Base-by-base conservation (phyloP, 2,113 vertebrate species). In the Tachycineta bicolor region DNA sequence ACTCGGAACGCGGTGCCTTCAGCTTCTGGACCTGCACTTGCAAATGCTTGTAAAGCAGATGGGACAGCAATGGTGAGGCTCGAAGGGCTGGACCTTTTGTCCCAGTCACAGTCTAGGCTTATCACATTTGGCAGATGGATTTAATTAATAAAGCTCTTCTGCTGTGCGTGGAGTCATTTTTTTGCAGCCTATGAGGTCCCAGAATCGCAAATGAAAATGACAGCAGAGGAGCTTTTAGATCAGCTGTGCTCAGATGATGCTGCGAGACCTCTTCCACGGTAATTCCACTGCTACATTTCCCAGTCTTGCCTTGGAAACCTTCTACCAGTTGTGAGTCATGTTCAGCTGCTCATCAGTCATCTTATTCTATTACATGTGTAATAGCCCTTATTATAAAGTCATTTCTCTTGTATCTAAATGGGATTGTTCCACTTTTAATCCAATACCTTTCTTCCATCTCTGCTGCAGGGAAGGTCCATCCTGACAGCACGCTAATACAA, bases 91-190 rank as follows among this genome's bases (percentile, higher is more conserved):
- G 41, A 63, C 53, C 65, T 95, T 89, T 84, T 62, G 60, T 82
- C 93, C 81, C 50, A 79, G 0, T 79, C 44, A 44, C 0, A 1
- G 9, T 58, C 46, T 28, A 80, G 33, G 39, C 34, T 91, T 75
- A 76, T 69, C 13, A 16, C 9, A 1, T 62, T 34, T 41, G 74
- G 63, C 91, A 94, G 74, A 82, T 79, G 89, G 65, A 79, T 95
- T 94, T 94, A 62, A 93, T 90, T 90, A 83, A 89, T 93, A 79
- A 95, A 84, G 41, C 41, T 64, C 60, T 89, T 82, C 77, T 91
- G 74, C 55, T 82, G 20, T 26, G 11, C 25, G 33, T 9, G 26
- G 53, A 80, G 55, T 55, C 1, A 15, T 37, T 55, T 76, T 76
- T 83, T 59, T 70, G 34, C 71, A 63, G 43, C 79, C 50, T 69